Conservation (phyloP, 2,888 invertebrate species). For the Epiblema foenella region DNA sequence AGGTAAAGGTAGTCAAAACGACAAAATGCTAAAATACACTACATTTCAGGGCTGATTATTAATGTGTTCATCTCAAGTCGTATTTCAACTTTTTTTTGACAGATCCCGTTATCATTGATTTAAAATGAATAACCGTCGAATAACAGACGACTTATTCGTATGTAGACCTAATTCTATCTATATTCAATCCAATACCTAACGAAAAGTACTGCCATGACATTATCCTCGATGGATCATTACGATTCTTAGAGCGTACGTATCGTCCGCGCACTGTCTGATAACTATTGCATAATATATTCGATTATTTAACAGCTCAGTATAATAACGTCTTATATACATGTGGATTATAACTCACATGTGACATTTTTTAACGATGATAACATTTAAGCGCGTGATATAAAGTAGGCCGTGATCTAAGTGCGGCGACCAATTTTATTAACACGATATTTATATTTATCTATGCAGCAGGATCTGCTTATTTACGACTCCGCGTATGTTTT, state of each 20-base stretch:
- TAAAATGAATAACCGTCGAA: too few relatives aligned
- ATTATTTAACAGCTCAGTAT: conserved; percentile 16
- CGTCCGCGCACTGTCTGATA: conserved; percentile 68
- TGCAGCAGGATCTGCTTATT: too few relatives aligned
- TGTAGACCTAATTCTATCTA: neutral
- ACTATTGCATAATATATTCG: conserved; percentile 68
- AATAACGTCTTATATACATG: neutral
- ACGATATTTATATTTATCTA: neutral
- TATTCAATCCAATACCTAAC: conserved; percentile 7
- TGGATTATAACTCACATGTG: neutral
- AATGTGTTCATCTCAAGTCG: too few relatives aligned
- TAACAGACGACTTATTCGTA: neutral
- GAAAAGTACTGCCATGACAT: conserved; percentile 8
- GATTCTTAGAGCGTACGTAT: conserved; percentile 48
- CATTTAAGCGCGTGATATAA: conserved; percentile 43
- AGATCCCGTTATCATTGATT: too few relatives aligned
- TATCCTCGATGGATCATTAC: conserved; percentile 21
- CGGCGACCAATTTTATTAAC: conserved; percentile 43
- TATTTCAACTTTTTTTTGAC: too few relatives aligned
- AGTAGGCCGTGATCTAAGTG: conserved; percentile 32
- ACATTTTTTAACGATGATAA: neutral
- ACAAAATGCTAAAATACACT: too few relatives aligned
- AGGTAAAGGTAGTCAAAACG: too few relatives aligned
- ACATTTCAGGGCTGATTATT: too few relatives aligned
- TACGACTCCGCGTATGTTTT: too few relatives aligned